Evolutionary conservation across 2,888 invertebrate species (phyloP).

Genomic region (Parnassius glacialis): DNA sequence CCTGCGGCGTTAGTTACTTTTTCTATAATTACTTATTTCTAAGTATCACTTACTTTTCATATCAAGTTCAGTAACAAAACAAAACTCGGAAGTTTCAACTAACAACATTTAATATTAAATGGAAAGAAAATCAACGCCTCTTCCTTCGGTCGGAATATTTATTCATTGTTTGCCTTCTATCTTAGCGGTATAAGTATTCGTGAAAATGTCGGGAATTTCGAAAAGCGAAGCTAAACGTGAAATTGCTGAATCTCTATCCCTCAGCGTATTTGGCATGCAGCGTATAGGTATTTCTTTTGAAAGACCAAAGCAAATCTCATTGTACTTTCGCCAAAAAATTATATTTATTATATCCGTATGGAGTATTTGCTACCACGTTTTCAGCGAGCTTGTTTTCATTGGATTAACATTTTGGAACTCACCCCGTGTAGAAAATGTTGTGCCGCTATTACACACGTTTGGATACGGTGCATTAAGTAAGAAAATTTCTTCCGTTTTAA

Average conservation of each 20-base stretch:
- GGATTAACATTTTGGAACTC: conserved; percentile 63
- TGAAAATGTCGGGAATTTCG: conserved; percentile 46
- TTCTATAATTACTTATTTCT: not conserved
- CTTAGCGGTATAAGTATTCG: not conserved
- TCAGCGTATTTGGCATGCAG: conserved; percentile 60
- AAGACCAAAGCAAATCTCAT: conserved; percentile 40
- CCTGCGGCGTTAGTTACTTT: not conserved
- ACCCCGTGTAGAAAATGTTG: conserved; percentile 69
- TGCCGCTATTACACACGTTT: conserved; percentile 71
- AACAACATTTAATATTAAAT: conserved; percentile 11
- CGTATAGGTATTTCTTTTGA: conserved; percentile 63
- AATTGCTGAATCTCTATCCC: conserved; percentile 56
- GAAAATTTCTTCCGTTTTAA: conserved; percentile 25
- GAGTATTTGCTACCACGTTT: conserved; percentile 65
- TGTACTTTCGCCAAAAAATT: conserved; percentile 50
- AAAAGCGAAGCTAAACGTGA: conserved; percentile 56
- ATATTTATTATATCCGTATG: conserved; percentile 55
- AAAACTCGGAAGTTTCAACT: conserved; percentile 3
- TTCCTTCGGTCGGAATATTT: not conserved
- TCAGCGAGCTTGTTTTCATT: conserved; percentile 67
- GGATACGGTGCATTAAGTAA: conserved; percentile 72
- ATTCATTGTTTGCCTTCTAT: not conserved
- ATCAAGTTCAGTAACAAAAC: not conserved
- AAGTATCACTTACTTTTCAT: not conserved
- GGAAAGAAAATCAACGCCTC: not conserved